Evolutionary conservation across 2,888 invertebrate species (phyloP), one percentile per base, ranked within the genome.

Genomic region (Phengaris arion): DNA sequence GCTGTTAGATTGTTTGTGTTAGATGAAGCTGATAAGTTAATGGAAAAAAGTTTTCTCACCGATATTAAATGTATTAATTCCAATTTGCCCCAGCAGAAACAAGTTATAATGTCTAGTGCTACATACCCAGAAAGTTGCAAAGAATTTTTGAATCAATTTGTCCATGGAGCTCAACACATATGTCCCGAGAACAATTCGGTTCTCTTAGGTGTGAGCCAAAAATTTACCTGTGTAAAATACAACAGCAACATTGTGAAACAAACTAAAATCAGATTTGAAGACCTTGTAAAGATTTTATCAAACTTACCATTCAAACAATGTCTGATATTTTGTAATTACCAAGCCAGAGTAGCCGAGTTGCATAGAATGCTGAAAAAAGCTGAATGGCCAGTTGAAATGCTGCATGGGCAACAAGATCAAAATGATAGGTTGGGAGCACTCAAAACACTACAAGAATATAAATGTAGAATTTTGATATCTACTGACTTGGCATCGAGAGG

Each of bases 21-120:
- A n/a, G 99, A 99, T 91, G 99, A 99, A 94, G 99, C 98, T 48
- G 99, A 99, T 87, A 98, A 98, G 92, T 93, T 99, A 81, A 95
- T 98, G 94, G 96, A 97, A 79, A 94, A 94, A n/a, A 94, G 94
- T 80, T 98, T 97, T 87, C 94, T 95, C 79, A 87, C 94, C 77
- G 96, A 97, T 86, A 95, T 99, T 73, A 96, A 97, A 82, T 95
- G 94, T 83, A 97, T 99, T 74, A 97, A 96, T 85, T 94, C 95
- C 68, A 87, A 92, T 70, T 88, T 99, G 78, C 97, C 97, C 2
- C 86, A 89, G 45, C 95, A 95, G 80, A 98, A 98, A 84, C 99
- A 99, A 94, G 96, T 98, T 22, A 95, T 99, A 78, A 97, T 98
- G 76, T 95, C 97, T 74, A 99, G 99, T 88, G 99, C 99, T 7